These are phyloP conservation scores for Azorinus chamasolen DNA, from an alignment of 2,888 invertebrate species.

Conservation along the genomic window DNA sequence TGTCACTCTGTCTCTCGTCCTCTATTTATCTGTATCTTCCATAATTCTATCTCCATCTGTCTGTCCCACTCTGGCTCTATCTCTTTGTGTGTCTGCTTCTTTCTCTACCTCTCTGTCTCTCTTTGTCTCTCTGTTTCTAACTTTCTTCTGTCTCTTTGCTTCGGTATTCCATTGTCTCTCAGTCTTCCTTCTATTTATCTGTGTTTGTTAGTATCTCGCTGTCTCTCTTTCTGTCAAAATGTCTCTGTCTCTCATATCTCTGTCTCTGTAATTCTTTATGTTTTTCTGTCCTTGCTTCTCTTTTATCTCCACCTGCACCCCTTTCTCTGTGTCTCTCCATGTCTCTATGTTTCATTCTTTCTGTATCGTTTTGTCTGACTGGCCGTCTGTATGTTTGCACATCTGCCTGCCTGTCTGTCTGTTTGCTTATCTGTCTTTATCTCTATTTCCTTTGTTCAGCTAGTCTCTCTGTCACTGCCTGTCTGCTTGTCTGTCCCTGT, in stretches of 20 bases:
- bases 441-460: background rate
- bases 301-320: background rate
- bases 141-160: background rate
- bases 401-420: background rate
- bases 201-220: background rate
- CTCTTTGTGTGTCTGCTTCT: background rate
- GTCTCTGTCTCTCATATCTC: background rate
- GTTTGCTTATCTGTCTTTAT: background rate
- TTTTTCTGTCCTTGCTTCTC: background rate
- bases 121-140: background rate
- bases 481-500: background rate
- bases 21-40: background rate
- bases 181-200: background rate
- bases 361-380: background rate
- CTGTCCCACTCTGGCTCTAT: background rate
- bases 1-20: background rate
- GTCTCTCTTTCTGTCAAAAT: background rate
- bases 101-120: background rate
- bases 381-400: background rate
- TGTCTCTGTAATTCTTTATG: background rate
- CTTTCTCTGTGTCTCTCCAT: background rate
- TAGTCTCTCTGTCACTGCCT: background rate
- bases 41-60: background rate
- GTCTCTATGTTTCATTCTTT: background rate
- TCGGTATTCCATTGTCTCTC: background rate